Conservation (phyloP, 2,888 invertebrate species). For the Drosophila pegasa region DNA sequence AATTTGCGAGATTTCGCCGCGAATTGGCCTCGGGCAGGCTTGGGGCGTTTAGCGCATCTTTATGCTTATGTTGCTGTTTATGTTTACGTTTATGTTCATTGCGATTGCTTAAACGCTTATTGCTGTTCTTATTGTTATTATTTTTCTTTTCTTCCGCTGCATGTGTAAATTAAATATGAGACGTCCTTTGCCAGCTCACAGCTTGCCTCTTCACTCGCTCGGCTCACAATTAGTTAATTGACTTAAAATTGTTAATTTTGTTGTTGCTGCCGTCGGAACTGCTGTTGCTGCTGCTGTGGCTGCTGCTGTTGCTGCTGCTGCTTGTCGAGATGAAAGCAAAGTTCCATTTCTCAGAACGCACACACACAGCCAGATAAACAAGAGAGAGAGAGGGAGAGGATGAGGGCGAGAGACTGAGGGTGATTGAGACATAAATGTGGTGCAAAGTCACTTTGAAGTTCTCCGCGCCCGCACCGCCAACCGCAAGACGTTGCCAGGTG, state of each 20-base stretch:
- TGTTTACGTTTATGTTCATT: neutral
- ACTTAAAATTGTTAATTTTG: conserved; percentile 48
- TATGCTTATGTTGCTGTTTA: neutral
- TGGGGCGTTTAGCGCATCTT: neutral
- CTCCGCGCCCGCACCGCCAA: neutral
- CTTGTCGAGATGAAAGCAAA: conserved; percentile 64
- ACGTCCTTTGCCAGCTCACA: conserved; percentile 18
- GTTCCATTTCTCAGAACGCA: conserved; percentile 40
- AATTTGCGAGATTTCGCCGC: neutral
- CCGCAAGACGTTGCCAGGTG: conserved; percentile 8
- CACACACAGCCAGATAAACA: conserved; percentile 12
- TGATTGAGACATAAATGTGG: conserved; percentile 13
- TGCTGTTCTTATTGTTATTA: conserved; percentile 12
- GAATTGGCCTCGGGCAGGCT: neutral
- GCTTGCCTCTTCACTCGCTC: conserved; percentile 14
- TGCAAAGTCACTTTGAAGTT: conserved; percentile 51
- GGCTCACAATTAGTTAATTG: conserved; percentile 69
- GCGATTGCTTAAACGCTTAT: conserved; percentile 7
- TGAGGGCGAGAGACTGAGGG: neutral
- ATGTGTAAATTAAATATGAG: conserved; percentile 47
- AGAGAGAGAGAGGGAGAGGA: neutral
- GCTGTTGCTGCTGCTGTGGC: conserved; percentile 11
- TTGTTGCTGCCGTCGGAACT: conserved; percentile 18
- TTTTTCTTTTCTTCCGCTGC: neutral
- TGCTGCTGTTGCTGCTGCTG: conserved; percentile 28